Evolutionary conservation across 2,113 vertebrate genomes (phyloP).

Genomic region (Mugil cephalus): DNA sequence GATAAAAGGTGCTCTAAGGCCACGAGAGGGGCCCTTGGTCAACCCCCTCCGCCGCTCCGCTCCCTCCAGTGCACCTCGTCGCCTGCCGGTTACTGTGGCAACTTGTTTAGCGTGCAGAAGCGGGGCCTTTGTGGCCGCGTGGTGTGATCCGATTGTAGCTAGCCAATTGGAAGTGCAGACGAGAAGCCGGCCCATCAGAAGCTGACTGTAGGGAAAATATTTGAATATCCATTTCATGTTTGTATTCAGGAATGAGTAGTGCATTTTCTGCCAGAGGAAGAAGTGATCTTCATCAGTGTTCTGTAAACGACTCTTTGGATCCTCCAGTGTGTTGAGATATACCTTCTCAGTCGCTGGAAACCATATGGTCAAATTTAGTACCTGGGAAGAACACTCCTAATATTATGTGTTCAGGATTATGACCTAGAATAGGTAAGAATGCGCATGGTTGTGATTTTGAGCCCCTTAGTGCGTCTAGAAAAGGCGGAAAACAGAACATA

Average conservation of each 20-base stretch:
- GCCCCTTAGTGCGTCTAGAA: slow-evolving; percentile 41
- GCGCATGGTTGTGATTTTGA: slow-evolving; percentile 79
- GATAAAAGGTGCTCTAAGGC: slow-evolving; percentile 86
- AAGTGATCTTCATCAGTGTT: too few relatives aligned
- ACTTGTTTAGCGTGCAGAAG: slow-evolving; percentile 74
- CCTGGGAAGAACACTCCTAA: slow-evolving; percentile 75
- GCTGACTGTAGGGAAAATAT: slow-evolving; percentile 53
- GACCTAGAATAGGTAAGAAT: slow-evolving; percentile 70
- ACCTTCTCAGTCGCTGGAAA: slow-evolving; percentile 52
- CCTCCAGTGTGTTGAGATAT: slow-evolving; percentile 19
- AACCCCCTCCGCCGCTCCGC: slow-evolving; percentile 53
- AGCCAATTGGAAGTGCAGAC: slow-evolving; percentile 52
- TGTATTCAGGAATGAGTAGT: not conserved
- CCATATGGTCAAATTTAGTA: slow-evolving; percentile 70
- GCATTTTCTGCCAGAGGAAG: slow-evolving; percentile 20
- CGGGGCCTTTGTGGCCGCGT: slow-evolving; percentile 47
- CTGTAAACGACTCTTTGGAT: slow-evolving; percentile 52
- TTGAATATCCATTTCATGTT: slow-evolving; percentile 45
- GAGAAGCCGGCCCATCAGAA: slow-evolving; percentile 55
- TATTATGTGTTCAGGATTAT: slow-evolving; percentile 80
- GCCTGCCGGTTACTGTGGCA: slow-evolving; percentile 81
- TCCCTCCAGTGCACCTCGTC: slow-evolving; percentile 32
- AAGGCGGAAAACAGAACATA: slow-evolving; percentile 44
- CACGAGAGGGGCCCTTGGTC: slow-evolving; percentile 78
- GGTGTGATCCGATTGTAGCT: slow-evolving; percentile 43